Conservation (phyloP, 2,113 vertebrate genomes). For the Mormyrus lacerda region DNA sequence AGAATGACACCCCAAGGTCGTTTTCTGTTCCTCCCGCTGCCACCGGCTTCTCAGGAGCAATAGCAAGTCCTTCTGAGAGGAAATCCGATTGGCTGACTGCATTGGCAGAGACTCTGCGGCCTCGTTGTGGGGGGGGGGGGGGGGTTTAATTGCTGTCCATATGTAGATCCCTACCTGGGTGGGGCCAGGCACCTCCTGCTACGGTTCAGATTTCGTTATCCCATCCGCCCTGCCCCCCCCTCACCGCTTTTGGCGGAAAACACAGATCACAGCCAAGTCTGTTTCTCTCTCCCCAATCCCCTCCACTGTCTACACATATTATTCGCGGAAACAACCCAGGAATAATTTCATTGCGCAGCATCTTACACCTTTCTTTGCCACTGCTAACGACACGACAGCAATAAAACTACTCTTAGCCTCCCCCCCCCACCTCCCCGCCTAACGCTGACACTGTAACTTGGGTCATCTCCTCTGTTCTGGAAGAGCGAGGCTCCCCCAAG, state of each 20-base stretch:
- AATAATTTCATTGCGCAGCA: not conserved
- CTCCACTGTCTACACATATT: not conserved
- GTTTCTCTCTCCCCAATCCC: not conserved
- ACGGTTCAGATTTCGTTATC: not conserved
- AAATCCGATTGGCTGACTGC: conserved; percentile 10
- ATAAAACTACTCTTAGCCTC: not conserved
- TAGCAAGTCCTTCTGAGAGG: conserved; percentile 29
- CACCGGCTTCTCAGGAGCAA: conserved; percentile 16
- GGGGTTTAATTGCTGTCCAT: conserved; percentile 29
- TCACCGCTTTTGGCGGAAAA: not conserved
- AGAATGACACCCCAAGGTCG: conserved; percentile 38
- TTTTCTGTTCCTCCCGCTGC: conserved; percentile 26
- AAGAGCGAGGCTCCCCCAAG: not conserved
- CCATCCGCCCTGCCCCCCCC: not conserved
- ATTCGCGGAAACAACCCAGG: not conserved
- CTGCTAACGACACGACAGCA: not conserved
- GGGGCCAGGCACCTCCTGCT: conserved; percentile 3
- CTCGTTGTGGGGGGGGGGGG: not conserved
- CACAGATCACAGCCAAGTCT: not conserved
- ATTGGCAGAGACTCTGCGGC: not conserved
- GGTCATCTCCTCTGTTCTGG: not conserved
- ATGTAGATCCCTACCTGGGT: conserved; percentile 19
- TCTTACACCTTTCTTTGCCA: not conserved
- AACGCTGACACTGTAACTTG: not conserved
- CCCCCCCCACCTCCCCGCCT: not conserved